Base-by-base conservation (phyloP, 2,797 vertebrate species). In the Aselliscus stoliczkanus region DNA sequence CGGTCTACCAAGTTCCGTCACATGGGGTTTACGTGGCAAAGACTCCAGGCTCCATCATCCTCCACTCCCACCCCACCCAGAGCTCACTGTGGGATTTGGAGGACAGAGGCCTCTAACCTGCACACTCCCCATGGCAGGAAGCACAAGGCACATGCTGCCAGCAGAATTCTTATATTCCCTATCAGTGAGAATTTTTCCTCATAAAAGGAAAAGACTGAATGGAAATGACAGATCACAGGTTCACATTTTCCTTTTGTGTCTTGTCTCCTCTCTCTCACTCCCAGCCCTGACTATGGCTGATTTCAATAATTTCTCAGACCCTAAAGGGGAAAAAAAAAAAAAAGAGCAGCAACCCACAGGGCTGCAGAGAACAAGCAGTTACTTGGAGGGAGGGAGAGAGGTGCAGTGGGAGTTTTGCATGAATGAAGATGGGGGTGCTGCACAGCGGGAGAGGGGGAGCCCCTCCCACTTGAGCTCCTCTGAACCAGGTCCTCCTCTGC, bases 271-370 rank as follows among this genome's bases (percentile, higher is more conserved):
- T 62, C 37, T 52, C 25, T 82, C 52, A 47, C 21, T 12, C 96
- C 47, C 20, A 84, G 50, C 5, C 94, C 54, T 81, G 60, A 34
- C 58, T 92, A 15, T 2, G 37, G 42, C 80, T 91, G 23, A 67
- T 65, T 75, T 75, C 47, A 50, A 50, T 37, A 52, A 62, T 83
- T 96, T 91, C 64, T 96, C 85, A 73, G 65, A 94, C 47, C 42
- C 88, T 84, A 93, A 96, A 94, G 7, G 4, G 42, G 39, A 42
- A 44, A 4, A 54, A 44, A 42, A 44, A 4, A 54, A 44, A 4
- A 54, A 42, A 58, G 21, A 58, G 37, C 73, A 58, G 37, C 34
- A 56, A 4, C 0, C 2, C 50, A 52, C 50, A 31, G 64, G 72
- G 65, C 69, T 23, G 31, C 64, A 76, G 56, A 83, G 58, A 95